Evolutionary conservation across 2,797 vertebrate genomes (phyloP), one percentile per base, ranked within the genome.

Genomic region (Danio albolineatus): DNA sequence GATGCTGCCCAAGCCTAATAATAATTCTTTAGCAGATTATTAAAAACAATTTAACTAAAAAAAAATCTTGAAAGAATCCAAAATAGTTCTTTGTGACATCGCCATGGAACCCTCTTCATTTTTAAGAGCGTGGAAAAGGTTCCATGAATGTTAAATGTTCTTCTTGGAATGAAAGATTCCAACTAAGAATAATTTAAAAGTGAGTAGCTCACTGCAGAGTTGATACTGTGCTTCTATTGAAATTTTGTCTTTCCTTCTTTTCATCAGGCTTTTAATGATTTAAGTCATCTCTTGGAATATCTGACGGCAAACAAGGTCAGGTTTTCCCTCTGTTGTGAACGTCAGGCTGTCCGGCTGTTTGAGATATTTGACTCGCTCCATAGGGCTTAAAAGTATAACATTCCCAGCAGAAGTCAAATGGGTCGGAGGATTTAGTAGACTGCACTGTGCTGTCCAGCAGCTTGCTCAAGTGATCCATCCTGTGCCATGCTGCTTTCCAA

Each of bases 401-500:
- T 60, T 73, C 54, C 10, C 54, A 59, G 65, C 8, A 14, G 56
- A 38, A 38, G 19, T 61, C 56, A 61, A 46, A 59, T 73, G 57
- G 56, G 44, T 48, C 44, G 14, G 13, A n/a, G 6, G 71, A 41
- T 73, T 73, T 56, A 54, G 69, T 17, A 7, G 39, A 41, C 39
- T 43, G 17, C 51, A 10, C 53, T 57, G 36, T 56, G 38, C 13
- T 72, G 39, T 57, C 39, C 39, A 72, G 51, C 5, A 3, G 39
- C 51, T 44, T 39, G 0, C 7, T 44, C 53, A 61, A 74, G 43
- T 74, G 56, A 74, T 74, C 56, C 44, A 60, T 74, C 56, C 56
- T 61, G 57, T 74, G 57, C 57, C 7, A 49, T 48, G 41, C 43
- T 2, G 57, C 28, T 48, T n/a, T 74, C 44, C 72, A 61, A 17